Evolutionary conservation across 1,140 invertebrate species (phyloP).

Genomic region (Colletes latitarsis): DNA sequence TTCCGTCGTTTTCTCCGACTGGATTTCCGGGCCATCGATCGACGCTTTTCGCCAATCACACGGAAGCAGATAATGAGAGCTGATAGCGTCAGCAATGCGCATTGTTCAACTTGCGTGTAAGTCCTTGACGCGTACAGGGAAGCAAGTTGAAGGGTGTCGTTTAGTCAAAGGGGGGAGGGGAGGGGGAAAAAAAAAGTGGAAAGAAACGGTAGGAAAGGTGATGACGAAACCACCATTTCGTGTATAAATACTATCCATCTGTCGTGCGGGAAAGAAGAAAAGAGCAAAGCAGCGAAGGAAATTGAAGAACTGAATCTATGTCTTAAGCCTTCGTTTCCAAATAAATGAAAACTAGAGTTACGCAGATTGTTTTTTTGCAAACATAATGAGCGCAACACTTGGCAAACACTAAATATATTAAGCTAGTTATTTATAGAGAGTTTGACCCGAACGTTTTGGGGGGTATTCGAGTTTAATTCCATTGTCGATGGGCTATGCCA

Average conservation of each 20-base stretch:
- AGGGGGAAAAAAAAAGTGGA: neutral
- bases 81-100: neutral
- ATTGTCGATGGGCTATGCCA: conserved; percentile 24
- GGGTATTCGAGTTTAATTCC: conserved; percentile 27
- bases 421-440: conserved; percentile 46
- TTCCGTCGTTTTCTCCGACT: conserved; percentile 29
- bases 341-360: conserved; percentile 22
- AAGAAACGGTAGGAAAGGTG: conserved; percentile 6
- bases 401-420: conserved; percentile 41
- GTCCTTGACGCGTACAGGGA: neutral
- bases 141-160: neutral
- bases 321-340: conserved; percentile 25
- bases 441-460: conserved; percentile 28
- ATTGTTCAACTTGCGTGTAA: conserved; percentile 11
- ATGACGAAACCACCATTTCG: neutral
- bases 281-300: neutral
- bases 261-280: neutral
- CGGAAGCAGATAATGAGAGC: neutral
- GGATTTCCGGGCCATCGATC: conserved; percentile 24
- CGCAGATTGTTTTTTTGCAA: conserved; percentile 36
- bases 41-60: neutral
- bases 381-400: conserved; percentile 38
- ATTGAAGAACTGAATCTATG: conserved; percentile 17
- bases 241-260: neutral
- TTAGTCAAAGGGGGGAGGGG: neutral